Conservation (phyloP, 2,113 vertebrate species). For the Poicephalus meyeri region DNA sequence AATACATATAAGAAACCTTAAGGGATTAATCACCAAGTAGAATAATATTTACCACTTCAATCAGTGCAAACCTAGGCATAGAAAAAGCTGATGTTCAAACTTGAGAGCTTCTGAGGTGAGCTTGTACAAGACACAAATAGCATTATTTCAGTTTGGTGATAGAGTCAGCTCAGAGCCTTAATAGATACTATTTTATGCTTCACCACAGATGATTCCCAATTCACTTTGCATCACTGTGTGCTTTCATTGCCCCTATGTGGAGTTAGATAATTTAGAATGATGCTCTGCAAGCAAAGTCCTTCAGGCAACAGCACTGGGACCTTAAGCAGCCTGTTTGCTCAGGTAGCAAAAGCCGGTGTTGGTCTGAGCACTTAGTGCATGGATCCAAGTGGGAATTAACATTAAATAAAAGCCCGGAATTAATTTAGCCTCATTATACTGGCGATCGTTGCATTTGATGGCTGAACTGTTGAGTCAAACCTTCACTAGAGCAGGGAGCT, state of each 20-base stretch:
- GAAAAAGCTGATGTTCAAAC: background rate
- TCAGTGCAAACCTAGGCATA: background rate
- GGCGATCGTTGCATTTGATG: background rate
- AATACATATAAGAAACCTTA: background rate
- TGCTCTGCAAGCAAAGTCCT: background rate
- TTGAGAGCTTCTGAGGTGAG: background rate
- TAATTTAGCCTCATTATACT: background rate
- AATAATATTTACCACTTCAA: background rate
- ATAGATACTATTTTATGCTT: background rate
- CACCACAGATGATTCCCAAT: background rate
- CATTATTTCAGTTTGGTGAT: background rate
- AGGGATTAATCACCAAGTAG: background rate
- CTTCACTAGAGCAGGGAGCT: background rate
- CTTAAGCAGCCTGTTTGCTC: background rate
- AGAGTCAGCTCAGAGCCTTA: background rate
- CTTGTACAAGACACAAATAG: background rate
- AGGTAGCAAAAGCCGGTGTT: background rate
- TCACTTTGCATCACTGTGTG: background rate
- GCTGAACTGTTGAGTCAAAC: background rate
- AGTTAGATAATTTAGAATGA: background rate
- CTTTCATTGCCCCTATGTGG: background rate
- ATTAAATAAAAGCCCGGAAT: background rate
- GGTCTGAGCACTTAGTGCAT: background rate
- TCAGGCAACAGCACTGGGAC: accelerated
- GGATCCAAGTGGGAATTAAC: background rate